Evolutionary conservation across 2,797 vertebrate species (phyloP).

Genomic region (Strix occidentalis): DNA sequence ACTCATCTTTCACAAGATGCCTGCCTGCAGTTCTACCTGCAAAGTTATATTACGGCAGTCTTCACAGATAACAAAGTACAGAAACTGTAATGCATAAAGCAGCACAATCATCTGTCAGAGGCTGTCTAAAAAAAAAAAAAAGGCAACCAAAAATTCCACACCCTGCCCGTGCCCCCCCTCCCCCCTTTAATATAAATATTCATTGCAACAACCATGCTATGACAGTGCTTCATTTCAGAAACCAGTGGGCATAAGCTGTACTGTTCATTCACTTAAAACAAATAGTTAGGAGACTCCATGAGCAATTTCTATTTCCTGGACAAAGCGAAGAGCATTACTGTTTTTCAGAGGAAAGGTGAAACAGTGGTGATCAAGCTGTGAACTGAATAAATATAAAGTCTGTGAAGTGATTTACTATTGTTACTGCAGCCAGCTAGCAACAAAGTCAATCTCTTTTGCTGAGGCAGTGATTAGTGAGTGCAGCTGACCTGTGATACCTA

Average conservation of each 20-base stretch:
- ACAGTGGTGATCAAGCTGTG: conserved; percentile 59
- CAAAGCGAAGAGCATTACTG: conserved; percentile 30
- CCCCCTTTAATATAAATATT: neutral
- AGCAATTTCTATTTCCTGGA: conserved; percentile 63
- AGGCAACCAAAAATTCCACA: neutral
- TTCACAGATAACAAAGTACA: conserved; percentile 1
- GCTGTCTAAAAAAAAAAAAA: neutral
- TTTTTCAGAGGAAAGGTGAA: conserved; percentile 71
- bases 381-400: conserved; percentile 71
- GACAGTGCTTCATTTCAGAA: conserved; percentile 55
- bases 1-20: conserved; percentile 13
- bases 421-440: conserved; percentile 68
- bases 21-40: conserved; percentile 11
- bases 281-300: conserved; percentile 58
- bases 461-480: conserved; percentile 67
- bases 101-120: neutral
- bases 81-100: neutral
- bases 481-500: conserved; percentile 41
- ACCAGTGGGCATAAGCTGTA: conserved; percentile 23
- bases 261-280: conserved; percentile 71
- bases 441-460: conserved; percentile 58
- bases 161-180: too few relatives aligned
- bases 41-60: neutral
- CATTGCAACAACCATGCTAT: neutral
- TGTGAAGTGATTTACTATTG: conserved; percentile 72